Evolutionary conservation across 2,888 invertebrate species (phyloP).

Genomic region (Fissipunctia ypsillon): DNA sequence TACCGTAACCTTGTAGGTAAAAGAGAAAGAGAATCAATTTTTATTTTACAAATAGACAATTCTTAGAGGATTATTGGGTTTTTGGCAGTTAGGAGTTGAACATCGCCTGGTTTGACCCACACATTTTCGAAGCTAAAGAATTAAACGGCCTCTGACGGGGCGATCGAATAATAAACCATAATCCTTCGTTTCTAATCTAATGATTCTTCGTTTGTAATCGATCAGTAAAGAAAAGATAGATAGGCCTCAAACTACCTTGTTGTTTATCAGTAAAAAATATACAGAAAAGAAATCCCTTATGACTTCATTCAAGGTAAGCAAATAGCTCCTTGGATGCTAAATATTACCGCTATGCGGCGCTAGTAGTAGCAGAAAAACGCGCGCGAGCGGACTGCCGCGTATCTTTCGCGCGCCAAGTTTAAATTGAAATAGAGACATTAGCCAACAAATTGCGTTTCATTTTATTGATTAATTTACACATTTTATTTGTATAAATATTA

Average conservation of each 20-base stretch:
- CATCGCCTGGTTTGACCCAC: background rate
- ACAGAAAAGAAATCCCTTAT: background rate
- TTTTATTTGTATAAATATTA: slow-evolving; percentile 66
- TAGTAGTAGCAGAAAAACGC: slow-evolving; percentile 46
- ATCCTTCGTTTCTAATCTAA: background rate
- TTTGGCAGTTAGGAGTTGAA: background rate
- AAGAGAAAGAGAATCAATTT: background rate
- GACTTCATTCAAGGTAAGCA: background rate
- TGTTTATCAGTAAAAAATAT: background rate
- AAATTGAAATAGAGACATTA: slow-evolving; percentile 49
- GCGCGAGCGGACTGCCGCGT: slow-evolving; percentile 26
- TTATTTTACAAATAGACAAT: background rate
- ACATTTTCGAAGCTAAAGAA: background rate
- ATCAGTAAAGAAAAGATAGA: background rate
- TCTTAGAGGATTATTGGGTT: background rate
- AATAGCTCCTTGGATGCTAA: slow-evolving; percentile 11
- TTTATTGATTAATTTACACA: slow-evolving; percentile 66
- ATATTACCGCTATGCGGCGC: slow-evolving; percentile 55
- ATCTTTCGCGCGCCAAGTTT: slow-evolving; percentile 59
- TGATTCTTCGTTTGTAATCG: background rate
- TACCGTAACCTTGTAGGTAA: background rate
- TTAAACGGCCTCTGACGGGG: no score
- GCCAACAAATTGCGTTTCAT: slow-evolving; percentile 43
- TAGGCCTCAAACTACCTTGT: background rate
- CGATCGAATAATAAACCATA: no score